Evolutionary conservation across 2,113 vertebrate species (phyloP).

Genomic region (Condylura cristata): DNA sequence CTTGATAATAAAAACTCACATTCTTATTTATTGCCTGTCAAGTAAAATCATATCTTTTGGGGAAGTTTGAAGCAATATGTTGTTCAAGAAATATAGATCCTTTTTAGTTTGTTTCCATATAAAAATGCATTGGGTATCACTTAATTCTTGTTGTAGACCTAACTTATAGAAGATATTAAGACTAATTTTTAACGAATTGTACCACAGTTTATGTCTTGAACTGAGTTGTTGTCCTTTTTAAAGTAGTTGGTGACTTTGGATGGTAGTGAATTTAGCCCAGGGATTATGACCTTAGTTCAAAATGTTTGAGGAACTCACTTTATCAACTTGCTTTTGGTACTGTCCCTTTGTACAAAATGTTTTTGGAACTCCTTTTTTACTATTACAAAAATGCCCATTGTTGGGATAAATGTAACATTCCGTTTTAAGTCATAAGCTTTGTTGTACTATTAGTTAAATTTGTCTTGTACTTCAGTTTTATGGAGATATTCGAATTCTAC

Average conservation of each 20-base stretch:
- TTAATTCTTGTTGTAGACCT: constrained; percentile 24
- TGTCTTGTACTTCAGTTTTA: constrained; percentile 8
- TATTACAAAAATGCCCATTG: background rate
- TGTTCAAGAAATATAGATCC: background rate
- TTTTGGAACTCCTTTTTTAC: constrained; percentile 14
- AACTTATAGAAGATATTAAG: background rate
- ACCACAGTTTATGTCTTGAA: background rate
- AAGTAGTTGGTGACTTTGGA: constrained; percentile 15
- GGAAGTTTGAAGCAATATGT: background rate
- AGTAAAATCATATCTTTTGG: constrained; percentile 13
- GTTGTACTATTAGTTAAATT: constrained; percentile 27
- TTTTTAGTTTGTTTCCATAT: background rate
- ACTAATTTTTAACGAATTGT: constrained; percentile 47
- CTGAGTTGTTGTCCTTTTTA: constrained; percentile 24
- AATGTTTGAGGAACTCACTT: background rate
- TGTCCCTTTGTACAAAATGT: background rate
- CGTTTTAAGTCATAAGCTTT: constrained; percentile 1
- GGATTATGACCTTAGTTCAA: constrained; percentile 1
- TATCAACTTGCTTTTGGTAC: background rate
- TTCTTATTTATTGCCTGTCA: constrained; percentile 22
- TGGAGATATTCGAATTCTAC: background rate
- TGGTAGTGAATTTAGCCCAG: background rate
- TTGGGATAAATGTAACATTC: constrained; percentile 18
- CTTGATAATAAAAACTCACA: background rate
- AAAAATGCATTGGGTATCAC: constrained; percentile 38